A percentile compares a stretch with the other conserved stretches of the same genome.
Evolutionary conservation across 2,797 vertebrate genomes (phyloP).

Genomic region (Valencia hispanica): DNA sequence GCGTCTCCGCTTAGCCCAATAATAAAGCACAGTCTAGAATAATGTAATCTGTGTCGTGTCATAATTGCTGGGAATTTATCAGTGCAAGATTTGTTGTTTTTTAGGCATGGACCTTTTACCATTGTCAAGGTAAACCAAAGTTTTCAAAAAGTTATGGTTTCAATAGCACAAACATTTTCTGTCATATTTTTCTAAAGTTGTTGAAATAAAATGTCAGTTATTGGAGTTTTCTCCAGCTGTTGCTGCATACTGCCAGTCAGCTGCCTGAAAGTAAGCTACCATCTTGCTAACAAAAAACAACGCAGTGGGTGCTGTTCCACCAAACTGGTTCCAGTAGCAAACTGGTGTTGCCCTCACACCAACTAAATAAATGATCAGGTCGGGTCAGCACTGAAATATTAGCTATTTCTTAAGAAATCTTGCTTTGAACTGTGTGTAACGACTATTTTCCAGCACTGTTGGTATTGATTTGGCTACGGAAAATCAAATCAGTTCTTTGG

Average conservation of each 20-base stretch:
- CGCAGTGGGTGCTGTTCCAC: not conserved
- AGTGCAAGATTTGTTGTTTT: not conserved
- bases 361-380: not conserved
- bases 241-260: not conserved
- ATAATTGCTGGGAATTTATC: constrained; percentile 41
- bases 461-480: not conserved
- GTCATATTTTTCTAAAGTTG: not conserved
- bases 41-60: constrained; percentile 78
- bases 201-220: not conserved
- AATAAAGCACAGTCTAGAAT: constrained; percentile 99
- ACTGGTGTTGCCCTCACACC: no score
- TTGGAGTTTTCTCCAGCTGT: not conserved
- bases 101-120: not conserved
- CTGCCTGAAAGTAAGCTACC: not conserved
- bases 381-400: not conserved
- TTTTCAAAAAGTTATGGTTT: not conserved
- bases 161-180: not conserved
- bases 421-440: not conserved
- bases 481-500: not conserved
- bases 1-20: constrained; percentile 99
- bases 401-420: not conserved
- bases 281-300: not conserved
- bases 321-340: not conserved
- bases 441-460: no score
- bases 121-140: not conserved